A percentile compares a stretch with the other conserved stretches of the same genome.
Evolutionary conservation across 2,113 vertebrate species (phyloP).

Genomic region (Gallinago undulata): DNA sequence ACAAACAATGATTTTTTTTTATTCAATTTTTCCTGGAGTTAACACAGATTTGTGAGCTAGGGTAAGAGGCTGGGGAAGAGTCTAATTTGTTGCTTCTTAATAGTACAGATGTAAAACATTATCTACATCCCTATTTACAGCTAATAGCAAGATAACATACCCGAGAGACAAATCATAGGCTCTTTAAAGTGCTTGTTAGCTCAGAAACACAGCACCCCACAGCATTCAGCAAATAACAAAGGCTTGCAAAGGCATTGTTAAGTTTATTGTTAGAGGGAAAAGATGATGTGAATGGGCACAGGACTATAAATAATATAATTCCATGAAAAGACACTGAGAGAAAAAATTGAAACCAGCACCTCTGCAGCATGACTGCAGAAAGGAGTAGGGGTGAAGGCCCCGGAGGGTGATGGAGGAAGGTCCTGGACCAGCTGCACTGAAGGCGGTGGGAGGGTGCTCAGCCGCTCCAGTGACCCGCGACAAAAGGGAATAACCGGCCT

Average conservation of each 20-base stretch:
- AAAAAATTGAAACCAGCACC: neutral
- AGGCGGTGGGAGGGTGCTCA: neutral
- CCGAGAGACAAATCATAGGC: slow-evolving; percentile 38
- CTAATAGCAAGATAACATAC: slow-evolving; percentile 56
- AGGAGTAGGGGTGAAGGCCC: neutral
- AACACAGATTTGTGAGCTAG: neutral
- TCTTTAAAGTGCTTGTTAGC: slow-evolving; percentile 31
- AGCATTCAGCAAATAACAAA: slow-evolving; percentile 42
- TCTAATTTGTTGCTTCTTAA: slow-evolving; percentile 33
- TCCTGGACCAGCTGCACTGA: neutral
- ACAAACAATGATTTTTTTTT: neutral
- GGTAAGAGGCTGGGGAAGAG: neutral
- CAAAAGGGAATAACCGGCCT: fast-evolving
- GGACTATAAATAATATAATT: slow-evolving; percentile 34
- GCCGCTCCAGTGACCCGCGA: neutral
- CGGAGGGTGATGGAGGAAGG: neutral
- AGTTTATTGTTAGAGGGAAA: slow-evolving; percentile 36
- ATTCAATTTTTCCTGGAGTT: neutral
- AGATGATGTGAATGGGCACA: slow-evolving; percentile 18
- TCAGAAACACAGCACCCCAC: neutral
- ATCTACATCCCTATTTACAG: slow-evolving; percentile 47
- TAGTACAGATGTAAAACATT: slow-evolving; percentile 44
- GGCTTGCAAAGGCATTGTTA: slow-evolving; percentile 47
- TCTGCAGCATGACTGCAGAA: fast-evolving
- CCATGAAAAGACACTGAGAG: neutral